Evolutionary conservation across 2,888 invertebrate genomes (phyloP).

Genomic region (Andricus quercusramuli): DNA sequence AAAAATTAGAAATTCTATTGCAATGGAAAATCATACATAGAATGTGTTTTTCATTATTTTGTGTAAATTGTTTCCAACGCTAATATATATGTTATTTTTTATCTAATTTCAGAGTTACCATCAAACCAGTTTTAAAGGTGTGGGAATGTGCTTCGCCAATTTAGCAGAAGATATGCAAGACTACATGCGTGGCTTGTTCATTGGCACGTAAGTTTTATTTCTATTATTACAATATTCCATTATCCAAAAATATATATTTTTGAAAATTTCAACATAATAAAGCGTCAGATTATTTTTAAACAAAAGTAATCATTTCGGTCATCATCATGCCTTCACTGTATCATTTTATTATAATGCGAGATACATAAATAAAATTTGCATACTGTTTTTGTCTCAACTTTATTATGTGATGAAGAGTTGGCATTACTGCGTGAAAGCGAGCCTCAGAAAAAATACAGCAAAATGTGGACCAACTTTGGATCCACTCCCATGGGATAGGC

Average conservation of each 20-base stretch:
- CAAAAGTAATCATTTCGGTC: not conserved
- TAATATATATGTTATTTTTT: not conserved
- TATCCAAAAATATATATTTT: not conserved
- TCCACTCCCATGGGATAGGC: not conserved
- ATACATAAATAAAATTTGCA: too few species aligned
- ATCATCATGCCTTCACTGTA: not conserved
- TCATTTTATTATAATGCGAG: not conserved
- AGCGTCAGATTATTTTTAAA: not conserved
- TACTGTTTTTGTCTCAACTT: not conserved
- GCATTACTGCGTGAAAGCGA: not conserved
- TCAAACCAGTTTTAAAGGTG: conserved; percentile 71
- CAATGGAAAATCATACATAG: too few species aligned
- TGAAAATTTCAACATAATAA: not conserved
- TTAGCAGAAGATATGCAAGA: conserved; percentile 85
- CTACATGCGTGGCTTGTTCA: conserved; percentile 83
- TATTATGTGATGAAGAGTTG: not conserved
- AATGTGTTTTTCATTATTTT: too few species aligned
- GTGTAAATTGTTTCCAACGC: too few species aligned
- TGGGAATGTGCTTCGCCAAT: conserved; percentile 84
- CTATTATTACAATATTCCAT: not conserved
- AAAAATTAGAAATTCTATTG: too few species aligned
- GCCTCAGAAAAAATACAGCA: not conserved
- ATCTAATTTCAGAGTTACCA: not conserved
- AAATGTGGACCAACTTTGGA: not conserved
- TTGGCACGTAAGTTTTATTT: conserved; percentile 81